Percentiles rank a stretch among this genome's conserved stretches.
Conservation (phyloP, 2,888 invertebrate genomes). For the Rhagium mordax region DNA sequence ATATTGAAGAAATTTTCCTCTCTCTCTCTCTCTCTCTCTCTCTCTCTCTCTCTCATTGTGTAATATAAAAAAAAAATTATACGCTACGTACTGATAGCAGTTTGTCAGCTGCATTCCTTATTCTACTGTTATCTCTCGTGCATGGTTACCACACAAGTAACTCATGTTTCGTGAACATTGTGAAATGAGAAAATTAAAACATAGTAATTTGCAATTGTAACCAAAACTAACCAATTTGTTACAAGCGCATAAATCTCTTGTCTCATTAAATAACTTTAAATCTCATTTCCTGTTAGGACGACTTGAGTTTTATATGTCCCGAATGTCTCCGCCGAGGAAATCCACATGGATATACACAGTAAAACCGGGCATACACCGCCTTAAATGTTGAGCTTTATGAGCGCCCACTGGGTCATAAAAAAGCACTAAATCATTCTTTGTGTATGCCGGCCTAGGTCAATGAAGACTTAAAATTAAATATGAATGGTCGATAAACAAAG, state of each 20-base stretch:
- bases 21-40: too few species aligned
- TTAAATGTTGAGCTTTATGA: constrained; percentile 20
- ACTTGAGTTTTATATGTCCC: constrained; percentile 33
- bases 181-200: neutral
- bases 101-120: too few species aligned
- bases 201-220: neutral
- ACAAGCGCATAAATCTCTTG: constrained; percentile 36
- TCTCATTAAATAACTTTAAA: constrained; percentile 43
- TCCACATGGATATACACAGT: constrained; percentile 15
- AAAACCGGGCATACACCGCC: constrained; percentile 1
- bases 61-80: too few species aligned
- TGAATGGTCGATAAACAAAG: neutral
- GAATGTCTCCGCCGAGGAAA: constrained; percentile 20
- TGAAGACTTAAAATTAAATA: neutral
- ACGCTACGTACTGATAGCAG: too few species aligned
- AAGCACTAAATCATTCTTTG: constrained; percentile 32
- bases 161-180: neutral
- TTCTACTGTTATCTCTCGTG: too few species aligned
- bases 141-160: too few species aligned
- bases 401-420: constrained; percentile 33
- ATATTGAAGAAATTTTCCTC: too few species aligned
- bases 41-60: too few species aligned
- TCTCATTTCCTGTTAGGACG: constrained; percentile 42
- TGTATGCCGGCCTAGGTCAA: constrained; percentile 27
- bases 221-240: constrained; percentile 38